A percentile compares a stretch with the other conserved stretches of the same genome.
phyloP scores from a whole-genome alignment of 2,113 vertebrate species.

The Hippocampus zosterae region DNA sequence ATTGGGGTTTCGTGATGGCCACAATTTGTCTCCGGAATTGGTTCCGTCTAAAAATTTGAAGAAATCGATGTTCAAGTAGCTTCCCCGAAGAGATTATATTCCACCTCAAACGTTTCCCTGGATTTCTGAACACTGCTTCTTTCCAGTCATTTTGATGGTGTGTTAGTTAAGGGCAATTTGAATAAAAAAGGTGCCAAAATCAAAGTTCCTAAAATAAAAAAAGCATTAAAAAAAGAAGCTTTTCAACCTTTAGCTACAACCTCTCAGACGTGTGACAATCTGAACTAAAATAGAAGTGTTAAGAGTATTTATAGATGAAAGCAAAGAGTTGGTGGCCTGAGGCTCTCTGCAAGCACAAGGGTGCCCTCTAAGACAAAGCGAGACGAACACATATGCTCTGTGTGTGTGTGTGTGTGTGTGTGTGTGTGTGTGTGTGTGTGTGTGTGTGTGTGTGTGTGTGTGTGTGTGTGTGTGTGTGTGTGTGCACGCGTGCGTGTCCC shows the following conservation, averaged over 20 bases:
- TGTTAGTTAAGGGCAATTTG: slow-evolving; percentile 19
- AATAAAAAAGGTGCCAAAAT: slow-evolving; percentile 20
- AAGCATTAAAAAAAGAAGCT: slow-evolving; percentile 13
- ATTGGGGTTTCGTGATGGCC: background rate
- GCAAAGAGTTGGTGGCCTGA: slow-evolving; percentile 38
- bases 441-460: slow-evolving; percentile 5
- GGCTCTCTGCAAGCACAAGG: slow-evolving; percentile 17
- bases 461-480: too few relatives aligned
- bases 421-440: background rate
- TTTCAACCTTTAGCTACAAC: slow-evolving; percentile 20
- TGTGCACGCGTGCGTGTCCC: slow-evolving; percentile 30
- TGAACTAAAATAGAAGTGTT: slow-evolving; percentile 41
- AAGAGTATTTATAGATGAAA: slow-evolving; percentile 51
- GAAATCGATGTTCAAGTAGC: background rate
- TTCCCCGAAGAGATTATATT: background rate
- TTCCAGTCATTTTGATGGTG: background rate
- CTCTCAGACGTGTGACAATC: slow-evolving; percentile 15
- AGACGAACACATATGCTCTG: slow-evolving; percentile 21
- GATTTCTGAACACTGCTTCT: background rate
- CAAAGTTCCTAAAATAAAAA: slow-evolving; percentile 28
- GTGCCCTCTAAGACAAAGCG: slow-evolving; percentile 30
- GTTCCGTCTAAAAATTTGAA: background rate
- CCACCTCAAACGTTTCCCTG: background rate
- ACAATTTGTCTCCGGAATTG: background rate
- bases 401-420: slow-evolving; percentile 1